A percentile compares a stretch with the other conserved stretches of the same genome.
Conservation (phyloP, 2,113 vertebrate species). For the Sinocyclocheilus anshuiensis region DNA sequence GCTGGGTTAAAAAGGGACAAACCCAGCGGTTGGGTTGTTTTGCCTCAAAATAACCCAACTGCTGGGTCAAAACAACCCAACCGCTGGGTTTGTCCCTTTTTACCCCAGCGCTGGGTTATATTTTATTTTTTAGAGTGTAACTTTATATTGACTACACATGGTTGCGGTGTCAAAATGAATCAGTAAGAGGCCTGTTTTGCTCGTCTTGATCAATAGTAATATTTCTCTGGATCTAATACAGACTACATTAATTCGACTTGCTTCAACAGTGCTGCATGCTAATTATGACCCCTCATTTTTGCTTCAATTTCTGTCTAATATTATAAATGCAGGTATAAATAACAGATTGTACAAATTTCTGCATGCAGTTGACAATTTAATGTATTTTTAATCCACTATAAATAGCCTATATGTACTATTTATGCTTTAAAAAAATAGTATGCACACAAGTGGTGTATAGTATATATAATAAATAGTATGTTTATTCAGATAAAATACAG, state of each 20-base stretch:
- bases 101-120: no score
- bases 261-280: background rate
- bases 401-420: background rate
- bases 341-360: background rate
- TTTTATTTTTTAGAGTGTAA: no score
- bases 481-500: no score
- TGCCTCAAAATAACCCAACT: no score
- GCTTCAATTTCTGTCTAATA: background rate
- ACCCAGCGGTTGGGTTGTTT: no score
- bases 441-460: background rate
- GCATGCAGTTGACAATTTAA: background rate
- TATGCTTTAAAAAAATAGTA: background rate
- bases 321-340: background rate
- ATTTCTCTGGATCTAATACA: slow-evolving; percentile 41
- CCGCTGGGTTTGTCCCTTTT: no score
- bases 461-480: no score
- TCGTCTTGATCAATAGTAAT: slow-evolving; percentile 65
- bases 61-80: no score
- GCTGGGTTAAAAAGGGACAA: no score
- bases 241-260: background rate
- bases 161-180: background rate
- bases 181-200: slow-evolving; percentile 59
- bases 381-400: background rate
- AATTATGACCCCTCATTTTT: background rate
- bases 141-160: background rate